Base-by-base conservation (phyloP, 2,888 invertebrate species). In the Clitarchus hookeri region DNA sequence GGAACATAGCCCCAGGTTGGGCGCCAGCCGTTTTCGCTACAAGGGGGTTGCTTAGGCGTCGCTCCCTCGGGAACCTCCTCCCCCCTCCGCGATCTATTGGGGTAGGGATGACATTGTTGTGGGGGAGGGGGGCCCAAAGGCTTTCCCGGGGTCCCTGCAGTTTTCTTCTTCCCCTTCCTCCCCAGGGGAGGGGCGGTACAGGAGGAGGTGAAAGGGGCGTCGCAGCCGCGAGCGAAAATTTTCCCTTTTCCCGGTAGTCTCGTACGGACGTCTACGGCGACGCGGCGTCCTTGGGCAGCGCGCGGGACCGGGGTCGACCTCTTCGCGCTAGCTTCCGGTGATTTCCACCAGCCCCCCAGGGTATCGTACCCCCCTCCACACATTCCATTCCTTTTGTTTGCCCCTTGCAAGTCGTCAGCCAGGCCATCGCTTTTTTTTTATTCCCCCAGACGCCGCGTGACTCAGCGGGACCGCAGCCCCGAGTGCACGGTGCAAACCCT, bases 161-260 rank as follows among this genome's bases (percentile, higher is more conserved):
- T 65, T 65, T 65, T n/a, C 65, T 65, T 65, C 65, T 78, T 44
- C 83, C 77, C 83, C 79, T 36, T 19, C 83, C 44, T 83, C 82
- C 54, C 83, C 65, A 16, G 44, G 83, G 85, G 85, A 65, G 83
- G 85, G 85, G 85, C 65, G 65, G 85, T 65, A 82, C 65, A 83
- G 85, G 85, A 83, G 83, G 48, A 54, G 83, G 78, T 36, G 36
- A 36, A 36, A 36, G 36, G 44, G 85, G 85, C 65, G 78, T 36
- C 78, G 78, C 44, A n/a, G 48, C 80, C 80, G 53, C 54, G 84
- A 26, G 65, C 65, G 23, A 65, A 65, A 53, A 65, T 65, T 65
- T 65, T 65, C 65, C 65, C 65, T 65, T 65, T n/a, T 19, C 65
- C 65, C 65, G 65, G 65, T 65, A 65, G 65, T 65, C n/a, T 6